Evolutionary conservation across 2,888 invertebrate species (phyloP).

Genomic region (Melolontha melolontha): DNA sequence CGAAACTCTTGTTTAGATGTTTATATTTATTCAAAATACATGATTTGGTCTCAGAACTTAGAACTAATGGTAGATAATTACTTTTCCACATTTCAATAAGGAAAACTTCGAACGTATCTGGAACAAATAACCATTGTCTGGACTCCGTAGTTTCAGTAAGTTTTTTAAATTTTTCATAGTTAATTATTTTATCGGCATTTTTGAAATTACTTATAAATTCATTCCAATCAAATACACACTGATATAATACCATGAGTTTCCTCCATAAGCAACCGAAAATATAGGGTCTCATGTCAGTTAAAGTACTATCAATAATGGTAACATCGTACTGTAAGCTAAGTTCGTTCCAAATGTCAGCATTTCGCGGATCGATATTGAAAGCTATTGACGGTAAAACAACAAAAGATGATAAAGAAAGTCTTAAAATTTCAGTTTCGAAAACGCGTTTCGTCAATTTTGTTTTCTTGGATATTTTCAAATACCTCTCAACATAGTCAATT

Average conservation of each 20-base stretch:
- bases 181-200: neutral
- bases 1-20: no score
- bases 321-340: constrained; percentile 3
- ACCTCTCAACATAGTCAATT: neutral
- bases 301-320: constrained; percentile 4
- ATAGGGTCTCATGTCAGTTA: neutral
- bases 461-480: neutral
- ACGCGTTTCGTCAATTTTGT: constrained; percentile 1
- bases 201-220: neutral
- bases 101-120: constrained; percentile 3
- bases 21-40: no score
- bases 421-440: constrained; percentile 14
- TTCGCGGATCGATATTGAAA: neutral
- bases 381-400: neutral
- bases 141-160: neutral
- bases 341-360: constrained; percentile 5
- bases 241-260: neutral
- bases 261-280: constrained; percentile 26
- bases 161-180: neutral
- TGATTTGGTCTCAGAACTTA: no score
- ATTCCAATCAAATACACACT: constrained; percentile 12
- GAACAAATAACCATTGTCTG: constrained; percentile 1
- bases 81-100: no score
- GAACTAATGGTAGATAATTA: no score
- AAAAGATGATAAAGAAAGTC: constrained; percentile 14